phyloP scores from a whole-genome alignment of 2,113 vertebrate species.

The Nerophis ophidion region DNA sequence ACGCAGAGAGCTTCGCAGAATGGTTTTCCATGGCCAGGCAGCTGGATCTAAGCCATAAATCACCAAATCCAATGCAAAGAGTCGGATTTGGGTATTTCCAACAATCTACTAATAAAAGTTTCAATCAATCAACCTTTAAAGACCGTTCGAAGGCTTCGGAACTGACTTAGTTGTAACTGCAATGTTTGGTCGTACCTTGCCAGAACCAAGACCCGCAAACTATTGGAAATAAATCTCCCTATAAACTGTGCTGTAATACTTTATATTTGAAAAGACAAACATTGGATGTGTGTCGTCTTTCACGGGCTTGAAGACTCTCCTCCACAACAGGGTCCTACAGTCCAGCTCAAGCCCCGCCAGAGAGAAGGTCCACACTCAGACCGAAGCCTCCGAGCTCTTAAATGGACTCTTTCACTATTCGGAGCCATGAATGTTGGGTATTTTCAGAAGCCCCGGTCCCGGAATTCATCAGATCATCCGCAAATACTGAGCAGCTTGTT shows the following conservation, averaged over 20 bases:
- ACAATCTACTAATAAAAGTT: too few species aligned
- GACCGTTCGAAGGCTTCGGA: too few species aligned
- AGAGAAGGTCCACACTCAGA: conserved; percentile 41
- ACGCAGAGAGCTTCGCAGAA: too few species aligned
- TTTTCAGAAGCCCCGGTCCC: conserved; percentile 46
- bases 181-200: too few species aligned
- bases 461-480: conserved; percentile 22
- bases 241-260: neutral
- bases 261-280: conserved; percentile 16
- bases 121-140: too few species aligned
- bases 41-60: too few species aligned
- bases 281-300: neutral
- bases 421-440: conserved; percentile 38
- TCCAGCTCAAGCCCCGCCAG: conserved; percentile 17
- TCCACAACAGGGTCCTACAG: conserved; percentile 28
- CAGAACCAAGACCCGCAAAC: too few species aligned
- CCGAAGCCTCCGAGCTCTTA: conserved; percentile 40
- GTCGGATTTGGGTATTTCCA: too few species aligned
- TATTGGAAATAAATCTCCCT: too few species aligned
- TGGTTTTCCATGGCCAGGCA: too few species aligned
- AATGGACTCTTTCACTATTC: conserved; percentile 59
- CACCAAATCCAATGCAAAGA: too few species aligned
- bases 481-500: conserved; percentile 20
- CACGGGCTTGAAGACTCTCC: conserved; percentile 7
- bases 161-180: too few species aligned